Evolutionary conservation across 2,797 vertebrate genomes (phyloP).

Genomic region (Diceros bicornis): DNA sequence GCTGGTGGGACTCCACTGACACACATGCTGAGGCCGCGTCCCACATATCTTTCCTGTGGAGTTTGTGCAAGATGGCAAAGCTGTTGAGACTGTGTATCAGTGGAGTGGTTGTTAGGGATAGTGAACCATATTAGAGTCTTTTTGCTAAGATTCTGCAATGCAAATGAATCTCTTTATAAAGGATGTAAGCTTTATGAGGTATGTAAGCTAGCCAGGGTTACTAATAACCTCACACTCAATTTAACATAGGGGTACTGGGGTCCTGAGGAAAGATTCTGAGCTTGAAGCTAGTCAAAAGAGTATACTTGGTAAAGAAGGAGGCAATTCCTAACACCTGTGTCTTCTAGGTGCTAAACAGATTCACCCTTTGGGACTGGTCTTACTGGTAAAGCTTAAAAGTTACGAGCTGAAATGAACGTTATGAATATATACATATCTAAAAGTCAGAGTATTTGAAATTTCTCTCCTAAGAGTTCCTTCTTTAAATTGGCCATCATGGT

Average conservation of each 20-base stretch:
- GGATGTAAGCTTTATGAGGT: background rate
- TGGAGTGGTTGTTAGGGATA: background rate
- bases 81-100: accelerated
- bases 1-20: no score
- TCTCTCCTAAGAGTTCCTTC: background rate
- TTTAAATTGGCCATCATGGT: background rate
- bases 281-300: background rate
- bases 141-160: background rate
- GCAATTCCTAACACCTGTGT: background rate
- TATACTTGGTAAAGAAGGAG: background rate
- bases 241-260: background rate
- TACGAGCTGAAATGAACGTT: background rate
- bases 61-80: no score
- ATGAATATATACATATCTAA: background rate
- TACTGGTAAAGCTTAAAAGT: background rate
- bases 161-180: background rate
- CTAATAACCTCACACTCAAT: background rate
- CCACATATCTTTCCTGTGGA: no score
- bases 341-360: background rate
- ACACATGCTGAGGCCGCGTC: no score
- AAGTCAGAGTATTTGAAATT: background rate
- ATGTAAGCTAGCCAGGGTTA: background rate
- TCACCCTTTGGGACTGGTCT: background rate
- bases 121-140: background rate
- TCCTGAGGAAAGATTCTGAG: background rate